Conservation (phyloP, 2,888 invertebrate species). For the Cistogaster globosa region DNA sequence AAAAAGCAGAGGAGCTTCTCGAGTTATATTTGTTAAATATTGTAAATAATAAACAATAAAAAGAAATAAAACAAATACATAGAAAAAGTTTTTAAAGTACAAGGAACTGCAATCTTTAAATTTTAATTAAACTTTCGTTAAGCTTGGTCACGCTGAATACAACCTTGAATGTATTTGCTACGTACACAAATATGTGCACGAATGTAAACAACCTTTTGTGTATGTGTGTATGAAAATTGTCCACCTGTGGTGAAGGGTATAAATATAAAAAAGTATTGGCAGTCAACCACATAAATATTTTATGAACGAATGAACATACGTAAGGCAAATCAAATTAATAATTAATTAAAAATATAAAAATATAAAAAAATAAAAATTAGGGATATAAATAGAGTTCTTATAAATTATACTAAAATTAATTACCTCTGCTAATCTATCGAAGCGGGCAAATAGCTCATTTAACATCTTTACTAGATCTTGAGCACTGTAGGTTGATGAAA, state of each 20-base stretch:
- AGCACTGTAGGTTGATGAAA: conserved; percentile 96
- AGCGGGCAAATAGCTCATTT: conserved; percentile 97
- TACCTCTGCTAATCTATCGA: conserved; percentile 94
- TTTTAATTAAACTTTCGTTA: no score
- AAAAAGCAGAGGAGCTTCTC: no score
- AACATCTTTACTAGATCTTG: conserved; percentile 97
- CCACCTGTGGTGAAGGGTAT: no score
- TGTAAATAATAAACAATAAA: no score
- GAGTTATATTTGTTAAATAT: no score
- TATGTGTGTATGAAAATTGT: no score
- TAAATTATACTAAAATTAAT: conserved; percentile 64
- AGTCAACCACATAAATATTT: conserved; percentile 46
- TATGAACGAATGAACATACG: conserved; percentile 20
- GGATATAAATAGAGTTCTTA: not conserved
- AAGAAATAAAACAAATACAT: no score
- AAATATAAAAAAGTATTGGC: conserved; percentile 32
- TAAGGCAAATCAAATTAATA: not conserved
- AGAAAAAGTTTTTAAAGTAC: no score
- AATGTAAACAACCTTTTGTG: no score
- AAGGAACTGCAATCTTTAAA: no score
- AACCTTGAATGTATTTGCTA: not conserved
- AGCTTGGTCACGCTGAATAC: conserved; percentile 30
- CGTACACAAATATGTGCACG: not conserved
- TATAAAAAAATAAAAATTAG: not conserved
- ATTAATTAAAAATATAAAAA: not conserved